Conservation (phyloP, 2,888 invertebrate genomes). For the Eupithecia subfuscata region DNA sequence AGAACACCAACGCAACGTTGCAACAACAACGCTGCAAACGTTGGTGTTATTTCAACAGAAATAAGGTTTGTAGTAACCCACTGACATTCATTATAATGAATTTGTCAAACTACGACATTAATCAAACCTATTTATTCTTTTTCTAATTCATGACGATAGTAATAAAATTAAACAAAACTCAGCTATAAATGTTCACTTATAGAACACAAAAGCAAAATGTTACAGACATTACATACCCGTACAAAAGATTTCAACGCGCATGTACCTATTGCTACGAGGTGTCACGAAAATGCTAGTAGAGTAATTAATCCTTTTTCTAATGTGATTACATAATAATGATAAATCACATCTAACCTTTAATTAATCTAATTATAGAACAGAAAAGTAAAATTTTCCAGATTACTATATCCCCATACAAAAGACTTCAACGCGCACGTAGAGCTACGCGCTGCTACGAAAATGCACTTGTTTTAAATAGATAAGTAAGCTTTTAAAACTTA, state of each 20-base stretch:
- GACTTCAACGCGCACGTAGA: conserved; percentile 18
- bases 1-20: too few relatives aligned
- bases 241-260: conserved; percentile 24
- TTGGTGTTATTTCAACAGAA: too few relatives aligned
- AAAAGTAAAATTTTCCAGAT: not conserved
- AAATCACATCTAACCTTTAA: not conserved
- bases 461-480: too few relatives aligned
- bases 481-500: too few relatives aligned
- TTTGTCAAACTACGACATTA: too few relatives aligned
- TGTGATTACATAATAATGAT: not conserved
- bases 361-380: not conserved
- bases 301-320: not conserved
- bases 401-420: conserved; percentile 3
- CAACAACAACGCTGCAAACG: too few relatives aligned
- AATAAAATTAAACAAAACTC: not conserved
- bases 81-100: too few relatives aligned
- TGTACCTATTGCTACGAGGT: not conserved
- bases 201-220: not conserved
- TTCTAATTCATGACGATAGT: not conserved
- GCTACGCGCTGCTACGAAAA: not conserved
- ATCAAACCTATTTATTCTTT: not conserved
- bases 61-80: too few relatives aligned
- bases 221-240: not conserved
- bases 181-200: not conserved
- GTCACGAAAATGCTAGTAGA: too few relatives aligned